Evolutionary conservation across 1,140 invertebrate species (phyloP).

Genomic region (Propsilocerus akamusi): DNA sequence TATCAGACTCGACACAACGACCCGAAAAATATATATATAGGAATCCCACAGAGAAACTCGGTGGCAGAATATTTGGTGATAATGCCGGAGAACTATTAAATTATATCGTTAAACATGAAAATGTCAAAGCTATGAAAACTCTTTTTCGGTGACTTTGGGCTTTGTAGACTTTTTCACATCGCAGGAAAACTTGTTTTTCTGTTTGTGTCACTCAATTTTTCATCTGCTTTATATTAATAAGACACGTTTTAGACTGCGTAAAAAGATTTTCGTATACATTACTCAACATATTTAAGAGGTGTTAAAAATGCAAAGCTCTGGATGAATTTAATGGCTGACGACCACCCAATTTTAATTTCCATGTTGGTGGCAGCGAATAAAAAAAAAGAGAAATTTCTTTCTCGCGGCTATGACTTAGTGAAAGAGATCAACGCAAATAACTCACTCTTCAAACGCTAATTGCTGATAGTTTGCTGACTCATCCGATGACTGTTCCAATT

Average conservation of each 20-base stretch:
- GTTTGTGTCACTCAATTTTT: not conserved
- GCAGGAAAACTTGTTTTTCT: not conserved
- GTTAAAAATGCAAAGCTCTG: not conserved
- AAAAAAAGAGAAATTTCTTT: no score
- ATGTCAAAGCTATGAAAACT: not conserved
- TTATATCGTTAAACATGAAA: not conserved
- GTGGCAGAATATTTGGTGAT: constrained; percentile 1
- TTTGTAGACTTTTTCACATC: constrained; percentile 1
- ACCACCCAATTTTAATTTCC: not conserved
- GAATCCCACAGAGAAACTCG: no score
- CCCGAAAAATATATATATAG: no score
- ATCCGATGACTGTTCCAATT: no score
- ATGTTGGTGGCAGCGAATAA: no score
- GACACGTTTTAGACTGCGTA: no score
- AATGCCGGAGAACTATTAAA: constrained; percentile 1
- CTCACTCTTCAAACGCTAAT: no score
- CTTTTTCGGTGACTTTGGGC: not conserved
- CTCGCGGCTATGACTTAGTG: no score
- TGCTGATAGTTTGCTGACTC: no score
- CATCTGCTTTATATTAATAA: not conserved
- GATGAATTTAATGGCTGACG: not conserved
- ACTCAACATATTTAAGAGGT: not conserved
- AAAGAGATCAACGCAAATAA: no score
- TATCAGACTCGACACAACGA: no score
- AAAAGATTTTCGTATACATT: no score